Base-by-base conservation (phyloP, 1,140 invertebrate genomes). In the Zaprionus ghesquierei region DNA sequence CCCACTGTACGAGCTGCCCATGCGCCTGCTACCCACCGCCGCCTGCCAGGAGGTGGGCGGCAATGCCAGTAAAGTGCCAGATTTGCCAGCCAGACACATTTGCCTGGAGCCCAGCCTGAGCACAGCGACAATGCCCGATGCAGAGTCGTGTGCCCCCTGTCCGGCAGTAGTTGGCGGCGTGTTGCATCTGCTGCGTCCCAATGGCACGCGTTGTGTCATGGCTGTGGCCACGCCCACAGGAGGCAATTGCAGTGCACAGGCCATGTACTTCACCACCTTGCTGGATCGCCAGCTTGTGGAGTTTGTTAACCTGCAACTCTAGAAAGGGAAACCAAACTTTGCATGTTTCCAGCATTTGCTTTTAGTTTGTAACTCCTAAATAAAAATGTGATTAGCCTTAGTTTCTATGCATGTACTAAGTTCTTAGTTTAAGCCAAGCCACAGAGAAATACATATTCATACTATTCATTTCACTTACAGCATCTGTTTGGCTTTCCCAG, bases 211-310 rank as follows among this genome's bases (percentile, higher is more conserved):
- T 15, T 87, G 84, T 35, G 84, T 77, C 5, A 29, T 87, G 35
- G 84, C 66, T 4, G 25, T 87, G 8, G 84, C 84, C 75, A 84
- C 84, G 64, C 84, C 84, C 66, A 79, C 84, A 2, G 72, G 63
- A n/a, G 61, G 13, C 5, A 53, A 65, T 0, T 87, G 82, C n/a
- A 49, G 64, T 0, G 55, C 58, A 0, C 29, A 51, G 3, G 18
- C 25, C 1, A 89, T 87, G 82, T 89, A 89, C 27, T 87, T 51
- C 12, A 87, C 79, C 5, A 81, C 54, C 6, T 50, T 87, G 1
- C 53, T 82, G 2, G 75, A 68, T 46, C 5, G 68, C 0, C 35
- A 58, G 6, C 62, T 87, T 5, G 31, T 62, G 5, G 25, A 56
- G 1, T 87, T 87, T 44, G 79, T 89, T 38, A 77, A 79, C 31